Evolutionary conservation across 2,797 vertebrate genomes (phyloP).

Genomic region (Gephyroberyx darwinii): DNA sequence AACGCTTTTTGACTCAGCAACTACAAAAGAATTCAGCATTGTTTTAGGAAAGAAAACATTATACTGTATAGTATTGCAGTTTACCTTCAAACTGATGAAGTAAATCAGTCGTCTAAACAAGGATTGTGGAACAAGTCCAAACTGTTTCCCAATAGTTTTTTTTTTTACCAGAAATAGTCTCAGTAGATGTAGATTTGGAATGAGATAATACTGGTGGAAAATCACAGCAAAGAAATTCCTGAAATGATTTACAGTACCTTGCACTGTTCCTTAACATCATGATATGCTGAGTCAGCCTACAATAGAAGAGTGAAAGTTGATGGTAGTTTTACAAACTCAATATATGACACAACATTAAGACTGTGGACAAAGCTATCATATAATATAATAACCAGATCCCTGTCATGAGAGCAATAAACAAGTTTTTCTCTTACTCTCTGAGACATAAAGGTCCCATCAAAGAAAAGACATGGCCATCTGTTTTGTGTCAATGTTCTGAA

Average conservation of each 20-base stretch:
- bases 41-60: conserved; percentile 26
- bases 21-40: not conserved
- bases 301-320: not conserved
- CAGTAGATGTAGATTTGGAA: conserved; percentile 58
- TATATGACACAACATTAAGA: conserved; percentile 8
- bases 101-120: conserved; percentile 44
- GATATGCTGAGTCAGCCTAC: conserved; percentile 7
- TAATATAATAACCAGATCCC: conserved; percentile 3
- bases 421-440: not conserved
- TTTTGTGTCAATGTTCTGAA: conserved; percentile 56
- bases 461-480: conserved; percentile 59
- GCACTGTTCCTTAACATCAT: conserved; percentile 10
- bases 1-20: conserved; percentile 24
- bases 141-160: conserved; percentile 70
- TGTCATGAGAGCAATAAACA: conserved; percentile 29
- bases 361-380: conserved; percentile 29
- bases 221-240: conserved; percentile 59
- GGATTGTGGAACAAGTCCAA: conserved; percentile 60
- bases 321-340: conserved; percentile 15
- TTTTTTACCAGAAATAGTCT: conserved; percentile 53
- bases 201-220: conserved; percentile 58
- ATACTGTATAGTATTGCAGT: not conserved
- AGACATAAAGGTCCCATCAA: conserved; percentile 35
- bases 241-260: conserved; percentile 45
- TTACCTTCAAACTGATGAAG: conserved; percentile 26